Base-by-base conservation (phyloP, 2,888 invertebrate species). In the Mythimna lalbum region DNA sequence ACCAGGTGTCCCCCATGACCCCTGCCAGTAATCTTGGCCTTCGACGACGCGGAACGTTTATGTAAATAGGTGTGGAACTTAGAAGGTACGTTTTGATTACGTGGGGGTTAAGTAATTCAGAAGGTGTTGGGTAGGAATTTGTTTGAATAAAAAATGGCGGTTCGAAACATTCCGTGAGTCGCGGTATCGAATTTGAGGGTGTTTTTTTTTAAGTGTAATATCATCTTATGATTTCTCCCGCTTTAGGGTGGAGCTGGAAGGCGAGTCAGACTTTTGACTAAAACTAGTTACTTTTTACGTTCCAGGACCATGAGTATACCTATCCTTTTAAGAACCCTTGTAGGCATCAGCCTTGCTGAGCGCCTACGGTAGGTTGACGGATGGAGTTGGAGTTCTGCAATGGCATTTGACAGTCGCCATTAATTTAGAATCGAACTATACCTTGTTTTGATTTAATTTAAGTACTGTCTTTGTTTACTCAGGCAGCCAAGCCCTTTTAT, bases 1-100 rank as follows among this genome's bases (percentile, higher is more conserved):
- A 49, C 82, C 84, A 82, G 82, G 78, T 85, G 83, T 74, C 56
- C 61, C 65, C 59, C 4, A 27, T 82, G 75, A 83, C 75, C 80
- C 75, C 82, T 83, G 76, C 78, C 78, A 39, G 60, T 47, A 47
- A 62, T 79, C 64, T 77, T 76, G 63, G 62, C 80, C 77, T 73
- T 74, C 65, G 59, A 27, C 61, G 59, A 52, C 9, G 61, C 61
- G 71, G 69, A 73, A 78, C 74, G 69, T 66, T 81, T 75, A 81
- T 84, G 69, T 56, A 70, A 75, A 80, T 73, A 21, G 10, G 36
- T 59, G 61, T 72, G 50, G 33, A 49, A 63, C 39, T 55, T 76
- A 43, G 62, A 65, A 74, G 61, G 61, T 55, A 52, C 55, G 68
- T 73, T 76, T 73, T 19, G 39, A 63, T 68, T 65, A 59, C 55